Evolutionary conservation across 1,140 invertebrate genomes (phyloP), one percentile per base, ranked within the genome.

Genomic region (Kradibia gibbosae): DNA sequence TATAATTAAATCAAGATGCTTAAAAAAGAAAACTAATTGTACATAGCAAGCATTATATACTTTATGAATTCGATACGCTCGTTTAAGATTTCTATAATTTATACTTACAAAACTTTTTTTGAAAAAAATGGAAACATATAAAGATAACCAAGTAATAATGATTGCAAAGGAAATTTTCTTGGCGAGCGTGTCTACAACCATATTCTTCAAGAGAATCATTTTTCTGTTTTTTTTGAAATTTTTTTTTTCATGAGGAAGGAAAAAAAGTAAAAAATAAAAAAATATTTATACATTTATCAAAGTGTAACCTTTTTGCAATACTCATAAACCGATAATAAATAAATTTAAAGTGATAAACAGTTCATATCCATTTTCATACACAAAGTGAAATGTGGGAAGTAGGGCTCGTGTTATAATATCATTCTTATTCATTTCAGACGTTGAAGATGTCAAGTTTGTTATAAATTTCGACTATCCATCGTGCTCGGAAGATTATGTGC

Each of bases 381-480:
- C 53, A 39, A 55, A 60, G 10, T 57, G 50, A 75, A 20, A 25
- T 22, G 60, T 39, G 15, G 34, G 25, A 34, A 55, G n/a, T 50
- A 7, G 39, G 8, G 7, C 34, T 36, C 7, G n/a, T 57, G 20
- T 22, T 39, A 74, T 75, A 81, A 74, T 73, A 81, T 71, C 11
- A 10, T 75, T 73, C 13, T 65, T 79, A 57, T 89, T 90, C 80
- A 83, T 92, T 93, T 91, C 93, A 99, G 98, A 99, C 95, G 98
- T 99, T 88, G 97, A 99, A 92, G 99, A 99, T 93, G 98, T 99
- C 79, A 99, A 99, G 92, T 99, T 98, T 94, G 99, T 99, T 57
- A 99, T 99, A 89, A 99, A 99, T 93, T 99, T 97, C 93, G 99
- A 99, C 92, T 99, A 99, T 92, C 99, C 99, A 25, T 98, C 97